phyloP scores from a whole-genome alignment of 2,113 vertebrate species.

The Saimiri boliviensis region DNA sequence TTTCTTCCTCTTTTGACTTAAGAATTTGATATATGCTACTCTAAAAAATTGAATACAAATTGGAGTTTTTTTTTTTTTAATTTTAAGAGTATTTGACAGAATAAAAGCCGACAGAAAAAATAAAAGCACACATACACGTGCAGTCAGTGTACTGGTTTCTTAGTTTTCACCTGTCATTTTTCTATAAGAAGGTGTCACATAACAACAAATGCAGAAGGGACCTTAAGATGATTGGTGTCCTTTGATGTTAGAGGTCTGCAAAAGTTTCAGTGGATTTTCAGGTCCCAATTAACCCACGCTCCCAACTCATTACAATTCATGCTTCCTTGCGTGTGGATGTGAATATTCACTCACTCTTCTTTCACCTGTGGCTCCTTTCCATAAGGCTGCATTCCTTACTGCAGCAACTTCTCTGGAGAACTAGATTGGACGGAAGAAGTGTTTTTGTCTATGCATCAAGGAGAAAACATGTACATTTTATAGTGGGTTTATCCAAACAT shows the following conservation, averaged over 20 bases:
- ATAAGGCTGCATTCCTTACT: neutral
- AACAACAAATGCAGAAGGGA: neutral
- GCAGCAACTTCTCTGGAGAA: neutral
- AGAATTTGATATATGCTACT: neutral
- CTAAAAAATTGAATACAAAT: neutral
- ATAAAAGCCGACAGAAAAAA: no score
- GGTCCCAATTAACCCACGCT: neutral
- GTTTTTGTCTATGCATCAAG: neutral
- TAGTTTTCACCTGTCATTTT: neutral
- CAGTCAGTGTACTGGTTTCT: neutral
- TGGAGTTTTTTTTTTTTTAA: neutral
- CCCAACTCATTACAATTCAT: rapidly evolving
- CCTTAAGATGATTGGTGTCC: neutral
- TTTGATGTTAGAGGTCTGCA: neutral
- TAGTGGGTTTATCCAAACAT: no score
- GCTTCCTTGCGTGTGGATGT: rapidly evolving
- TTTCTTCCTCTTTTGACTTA: neutral
- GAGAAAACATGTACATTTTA: neutral
- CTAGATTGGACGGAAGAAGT: neutral
- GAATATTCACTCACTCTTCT: rapidly evolving
- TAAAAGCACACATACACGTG: no score
- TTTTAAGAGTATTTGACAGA: neutral
- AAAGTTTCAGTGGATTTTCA: neutral
- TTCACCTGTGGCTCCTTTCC: neutral
- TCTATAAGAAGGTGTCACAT: neutral